Percentiles rank a stretch among this genome's conserved stretches.
phyloP scores from a whole-genome alignment of 2,888 invertebrate species.

The Ganaspis brasiliensis region DNA sequence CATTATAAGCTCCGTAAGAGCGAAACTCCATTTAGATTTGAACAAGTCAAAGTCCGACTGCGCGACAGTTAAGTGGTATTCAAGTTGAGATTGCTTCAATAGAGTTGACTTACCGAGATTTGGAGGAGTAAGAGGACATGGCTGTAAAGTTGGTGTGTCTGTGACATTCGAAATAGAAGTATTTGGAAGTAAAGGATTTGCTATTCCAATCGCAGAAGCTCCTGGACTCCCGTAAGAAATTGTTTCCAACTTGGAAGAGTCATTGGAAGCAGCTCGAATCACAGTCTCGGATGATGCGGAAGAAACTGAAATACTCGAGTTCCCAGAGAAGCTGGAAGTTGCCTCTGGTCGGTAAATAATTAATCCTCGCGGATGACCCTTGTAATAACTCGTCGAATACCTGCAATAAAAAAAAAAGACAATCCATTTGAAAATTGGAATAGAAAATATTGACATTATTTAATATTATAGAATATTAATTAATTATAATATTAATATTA shows the following conservation, averaged over 20 bases:
- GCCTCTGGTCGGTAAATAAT: slow-evolving; percentile 77
- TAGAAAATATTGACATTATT: too few relatives aligned
- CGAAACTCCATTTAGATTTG: neutral
- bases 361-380: slow-evolving; percentile 74
- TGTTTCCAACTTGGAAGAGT: slow-evolving; percentile 66
- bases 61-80: neutral
- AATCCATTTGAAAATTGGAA: too few relatives aligned
- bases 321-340: slow-evolving; percentile 62
- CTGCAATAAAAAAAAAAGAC: slow-evolving; percentile 59
- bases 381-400: slow-evolving; percentile 73
- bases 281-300: slow-evolving; percentile 60
- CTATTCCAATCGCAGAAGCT: slow-evolving; percentile 53
- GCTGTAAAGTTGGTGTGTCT: slow-evolving; percentile 75
- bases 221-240: slow-evolving; percentile 59
- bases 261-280: slow-evolving; percentile 61
- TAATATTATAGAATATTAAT: too few relatives aligned
- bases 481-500: too few relatives aligned
- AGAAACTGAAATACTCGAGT: slow-evolving; percentile 66
- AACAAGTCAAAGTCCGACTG: neutral
- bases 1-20: neutral
- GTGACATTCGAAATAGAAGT: slow-evolving; percentile 64
- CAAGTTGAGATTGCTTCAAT: neutral
- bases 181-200: slow-evolving; percentile 56
- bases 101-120: slow-evolving; percentile 83
- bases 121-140: slow-evolving; percentile 85